These are phyloP conservation scores for Mallotus villosus DNA, from an alignment of 2,797 vertebrate genomes.

Conservation along the genomic window DNA sequence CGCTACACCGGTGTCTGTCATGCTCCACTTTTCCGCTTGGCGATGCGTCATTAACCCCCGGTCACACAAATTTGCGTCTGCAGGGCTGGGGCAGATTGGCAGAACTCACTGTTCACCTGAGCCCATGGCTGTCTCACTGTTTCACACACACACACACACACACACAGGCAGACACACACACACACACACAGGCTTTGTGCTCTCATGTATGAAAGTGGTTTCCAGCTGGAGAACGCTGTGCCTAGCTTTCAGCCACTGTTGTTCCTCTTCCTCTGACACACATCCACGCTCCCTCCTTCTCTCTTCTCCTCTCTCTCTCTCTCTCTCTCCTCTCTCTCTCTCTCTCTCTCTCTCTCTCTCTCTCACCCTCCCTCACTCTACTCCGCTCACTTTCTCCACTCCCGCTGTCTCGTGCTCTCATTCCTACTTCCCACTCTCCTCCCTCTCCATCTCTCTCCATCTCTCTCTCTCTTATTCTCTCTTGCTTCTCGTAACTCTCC, in stretches of 20 bases:
- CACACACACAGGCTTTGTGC: slow-evolving; percentile 21
- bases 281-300: slow-evolving; percentile 35
- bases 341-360: neutral
- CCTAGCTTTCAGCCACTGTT: slow-evolving; percentile 53
- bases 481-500: neutral
- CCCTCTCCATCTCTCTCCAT: slow-evolving; percentile 47
- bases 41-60: slow-evolving; percentile 39
- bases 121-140: slow-evolving; percentile 12
- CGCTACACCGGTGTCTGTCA: neutral
- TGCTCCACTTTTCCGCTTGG: slow-evolving; percentile 45
- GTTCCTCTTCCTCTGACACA: slow-evolving; percentile 49
- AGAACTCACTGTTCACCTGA: slow-evolving; percentile 34
- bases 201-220: slow-evolving; percentile 46
- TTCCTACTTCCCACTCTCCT: slow-evolving; percentile 37
- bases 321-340: neutral
- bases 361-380: neutral
- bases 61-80: slow-evolving; percentile 27
- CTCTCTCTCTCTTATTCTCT: slow-evolving; percentile 36
- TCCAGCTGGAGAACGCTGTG: slow-evolving; percentile 49
- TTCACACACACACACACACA: slow-evolving; percentile 5
- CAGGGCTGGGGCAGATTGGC: slow-evolving; percentile 8
- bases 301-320: neutral
- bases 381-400: slow-evolving; percentile 1
- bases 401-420: neutral
- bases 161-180: neutral